phyloP scores from a whole-genome alignment of 2,797 vertebrate genomes.

The Nannoperca obscura region DNA sequence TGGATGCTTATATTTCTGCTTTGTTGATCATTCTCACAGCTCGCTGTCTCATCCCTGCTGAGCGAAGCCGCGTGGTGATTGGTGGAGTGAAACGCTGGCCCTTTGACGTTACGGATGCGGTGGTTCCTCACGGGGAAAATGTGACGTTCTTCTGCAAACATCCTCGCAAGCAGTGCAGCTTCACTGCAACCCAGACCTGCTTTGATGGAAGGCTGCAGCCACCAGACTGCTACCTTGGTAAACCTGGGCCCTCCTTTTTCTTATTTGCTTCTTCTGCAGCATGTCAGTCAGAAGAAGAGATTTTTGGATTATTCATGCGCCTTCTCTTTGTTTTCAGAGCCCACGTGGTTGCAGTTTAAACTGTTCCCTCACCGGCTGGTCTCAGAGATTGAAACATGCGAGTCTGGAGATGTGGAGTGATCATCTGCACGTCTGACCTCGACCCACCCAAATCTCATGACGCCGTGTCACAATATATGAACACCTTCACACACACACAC shows the following conservation, averaged over 20 bases:
- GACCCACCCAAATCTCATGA: not conserved
- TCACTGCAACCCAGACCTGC: slow-evolving; percentile 77
- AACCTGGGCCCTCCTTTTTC: slow-evolving; percentile 9
- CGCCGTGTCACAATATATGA: slow-evolving; percentile 25
- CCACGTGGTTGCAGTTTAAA: slow-evolving; percentile 88
- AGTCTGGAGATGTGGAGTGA: slow-evolving; percentile 74
- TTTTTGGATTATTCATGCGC: not conserved
- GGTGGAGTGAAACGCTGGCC: slow-evolving; percentile 87
- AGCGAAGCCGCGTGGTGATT: slow-evolving; percentile 85
- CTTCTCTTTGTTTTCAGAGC: slow-evolving; percentile 78
- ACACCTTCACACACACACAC: slow-evolving; percentile 20
- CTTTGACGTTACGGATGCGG: slow-evolving; percentile 84
- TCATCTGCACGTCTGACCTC: slow-evolving; percentile 35
- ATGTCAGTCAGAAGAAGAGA: slow-evolving; percentile 2
- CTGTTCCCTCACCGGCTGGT: slow-evolving; percentile 88
- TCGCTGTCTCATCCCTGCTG: slow-evolving; percentile 85
- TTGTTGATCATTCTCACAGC: slow-evolving; percentile 67
- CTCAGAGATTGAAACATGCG: slow-evolving; percentile 86
- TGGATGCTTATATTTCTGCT: not conserved
- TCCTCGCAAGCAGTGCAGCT: slow-evolving; percentile 83
- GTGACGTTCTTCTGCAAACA: slow-evolving; percentile 89
- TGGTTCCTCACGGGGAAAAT: slow-evolving; percentile 85
- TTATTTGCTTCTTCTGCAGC: not conserved
- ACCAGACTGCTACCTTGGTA: slow-evolving; percentile 88
- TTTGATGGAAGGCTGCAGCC: slow-evolving; percentile 83